Percentiles rank a stretch among this genome's conserved stretches.
Conservation (phyloP, 2,113 vertebrate genomes). For the Mugil cephalus region DNA sequence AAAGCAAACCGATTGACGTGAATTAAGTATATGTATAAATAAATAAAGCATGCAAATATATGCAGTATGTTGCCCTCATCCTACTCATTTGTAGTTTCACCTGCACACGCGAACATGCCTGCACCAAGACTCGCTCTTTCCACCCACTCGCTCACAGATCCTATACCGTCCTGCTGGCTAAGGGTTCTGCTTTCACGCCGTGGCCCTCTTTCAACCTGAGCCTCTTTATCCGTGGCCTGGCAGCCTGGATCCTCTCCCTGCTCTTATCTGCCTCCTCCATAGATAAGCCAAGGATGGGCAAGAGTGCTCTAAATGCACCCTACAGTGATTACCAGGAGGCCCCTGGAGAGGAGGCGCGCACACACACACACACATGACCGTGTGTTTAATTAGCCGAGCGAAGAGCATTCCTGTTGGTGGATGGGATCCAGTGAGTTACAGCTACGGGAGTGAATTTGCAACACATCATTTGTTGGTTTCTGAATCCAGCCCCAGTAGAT, state of each 20-base stretch:
- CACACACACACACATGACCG: constrained; percentile 2
- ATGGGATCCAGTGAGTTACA: background rate
- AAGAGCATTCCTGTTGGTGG: background rate
- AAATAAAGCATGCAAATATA: too few species aligned
- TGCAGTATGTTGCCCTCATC: constrained; percentile 2
- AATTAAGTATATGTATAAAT: too few species aligned
- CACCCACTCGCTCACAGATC: constrained; percentile 29
- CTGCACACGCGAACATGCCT: constrained; percentile 18
- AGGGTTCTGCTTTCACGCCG: constrained; percentile 60
- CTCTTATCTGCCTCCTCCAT: constrained; percentile 73
- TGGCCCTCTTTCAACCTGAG: constrained; percentile 70
- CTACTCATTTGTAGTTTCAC: constrained; percentile 31
- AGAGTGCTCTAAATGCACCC: constrained; percentile 56
- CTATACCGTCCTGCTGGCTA: constrained; percentile 50
- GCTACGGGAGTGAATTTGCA: background rate
- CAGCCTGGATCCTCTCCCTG: constrained; percentile 62
- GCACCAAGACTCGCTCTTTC: constrained; percentile 18
- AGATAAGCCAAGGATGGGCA: constrained; percentile 72
- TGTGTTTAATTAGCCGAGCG: constrained; percentile 14
- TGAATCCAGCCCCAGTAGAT: too few species aligned
- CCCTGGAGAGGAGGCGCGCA: constrained; percentile 30
- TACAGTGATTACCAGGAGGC: constrained; percentile 54
- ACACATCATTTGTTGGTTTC: too few species aligned
- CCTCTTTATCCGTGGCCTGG: constrained; percentile 72
- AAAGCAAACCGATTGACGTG: too few species aligned